Base-by-base conservation (phyloP, 2,797 vertebrate species). In the Champsocephalus esox region DNA sequence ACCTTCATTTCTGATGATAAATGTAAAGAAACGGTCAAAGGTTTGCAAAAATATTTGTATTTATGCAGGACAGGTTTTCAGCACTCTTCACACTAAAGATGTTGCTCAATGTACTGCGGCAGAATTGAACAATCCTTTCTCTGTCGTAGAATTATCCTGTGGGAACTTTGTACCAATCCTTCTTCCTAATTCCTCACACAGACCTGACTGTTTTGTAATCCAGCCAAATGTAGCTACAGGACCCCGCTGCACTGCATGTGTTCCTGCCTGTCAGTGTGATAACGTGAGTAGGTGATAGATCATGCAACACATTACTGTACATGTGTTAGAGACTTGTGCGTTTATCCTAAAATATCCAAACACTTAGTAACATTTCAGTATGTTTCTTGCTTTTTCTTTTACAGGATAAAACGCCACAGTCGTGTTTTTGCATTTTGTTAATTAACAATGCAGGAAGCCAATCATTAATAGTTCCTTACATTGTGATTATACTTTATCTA, bases 91-190 rank as follows among this genome's bases (percentile, higher is more conserved):
- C 16, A 51, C 11, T 19, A 6, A 48, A 48, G 4, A 48, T 56
- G 17, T 46, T 41, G 41, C 45, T 58, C 1, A 28, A 21, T 46
- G 12, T 44, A 21, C 3, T 9, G 21, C 24, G 45, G 45, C 16
- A 57, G 21, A 38, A 34, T 46, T 9, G 16, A 63, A 65, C 19
- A 50, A 41, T 2, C 19, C 6, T 13, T 24, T n/a, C 52, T 43
- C 11, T 64, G 32, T 32, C 5, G 28, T 56, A 21, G 21, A 24
- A 28, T 48, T 21, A 67, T 21, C 24, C 48, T 34, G 41, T 54
- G 58, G 38, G 57, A 61, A 70, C 16, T 54, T 54, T 52, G 24
- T 11, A 34, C 41, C 32, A 62, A 16, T 45, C 57, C 13, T 64
- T 8, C 38, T 19, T 46, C 48, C 45, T 56, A 62, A 61, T 52